Percentiles rank a stretch among this genome's conserved stretches.
These are phyloP conservation scores for Gymnoscopelus braueri DNA, from an alignment of 2,797 vertebrate genomes.

Conservation along the genomic window DNA sequence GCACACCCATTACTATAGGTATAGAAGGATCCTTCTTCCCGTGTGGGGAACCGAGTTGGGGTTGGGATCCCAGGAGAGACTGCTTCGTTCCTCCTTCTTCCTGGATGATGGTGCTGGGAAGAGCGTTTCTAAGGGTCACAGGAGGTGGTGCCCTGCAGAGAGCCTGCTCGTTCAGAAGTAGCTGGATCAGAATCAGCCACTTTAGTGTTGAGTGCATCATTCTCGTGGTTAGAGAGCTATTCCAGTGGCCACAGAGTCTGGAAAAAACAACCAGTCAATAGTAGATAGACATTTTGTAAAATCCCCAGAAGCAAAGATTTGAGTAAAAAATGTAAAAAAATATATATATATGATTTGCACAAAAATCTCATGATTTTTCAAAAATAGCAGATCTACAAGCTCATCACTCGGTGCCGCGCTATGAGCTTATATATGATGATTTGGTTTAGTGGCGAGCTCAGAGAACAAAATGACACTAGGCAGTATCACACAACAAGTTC, in stretches of 20 bases:
- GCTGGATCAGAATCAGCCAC: conserved; percentile 76
- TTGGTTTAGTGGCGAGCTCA: no score
- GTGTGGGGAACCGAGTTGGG: conserved; percentile 16
- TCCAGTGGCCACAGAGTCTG: conserved; percentile 18
- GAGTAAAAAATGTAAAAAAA: no score
- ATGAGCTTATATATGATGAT: no score
- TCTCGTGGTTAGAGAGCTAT: conserved; percentile 21
- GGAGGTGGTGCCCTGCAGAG: conserved; percentile 56
- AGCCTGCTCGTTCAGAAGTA: conserved; percentile 73
- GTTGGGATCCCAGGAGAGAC: conserved; percentile 25
- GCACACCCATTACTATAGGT: not conserved
- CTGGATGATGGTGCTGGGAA: conserved; percentile 17
- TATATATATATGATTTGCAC: no score
- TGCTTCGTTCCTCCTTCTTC: conserved; percentile 10
- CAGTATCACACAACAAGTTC: no score
- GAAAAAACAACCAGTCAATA: conserved; percentile 22
- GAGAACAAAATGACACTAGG: no score
- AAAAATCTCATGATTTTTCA: no score
- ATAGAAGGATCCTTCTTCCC: conserved; percentile 7
- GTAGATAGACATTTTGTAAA: no score
- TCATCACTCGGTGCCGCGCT: no score
- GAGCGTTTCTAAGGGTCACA: conserved; percentile 20
- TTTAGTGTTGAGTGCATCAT: conserved; percentile 67
- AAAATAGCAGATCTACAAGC: no score
- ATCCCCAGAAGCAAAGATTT: no score